Percentiles rank a stretch among this genome's conserved stretches.
Conservation (phyloP, 1,140 invertebrate species). For the Eubasilissa regina region DNA sequence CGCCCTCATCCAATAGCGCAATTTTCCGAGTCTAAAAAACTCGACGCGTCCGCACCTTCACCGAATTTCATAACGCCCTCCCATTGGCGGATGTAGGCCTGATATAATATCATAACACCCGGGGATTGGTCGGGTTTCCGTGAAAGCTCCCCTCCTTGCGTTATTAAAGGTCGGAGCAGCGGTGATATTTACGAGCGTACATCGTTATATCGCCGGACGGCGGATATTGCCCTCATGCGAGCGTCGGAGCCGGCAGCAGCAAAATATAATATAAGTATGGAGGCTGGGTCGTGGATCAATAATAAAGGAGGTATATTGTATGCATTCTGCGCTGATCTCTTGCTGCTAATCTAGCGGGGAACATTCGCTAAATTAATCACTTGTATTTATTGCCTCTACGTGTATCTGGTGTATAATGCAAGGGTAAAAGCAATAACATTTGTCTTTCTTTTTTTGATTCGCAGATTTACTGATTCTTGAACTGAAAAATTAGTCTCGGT, state of each 20-base stretch:
- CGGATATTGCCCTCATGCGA: conserved; percentile 25
- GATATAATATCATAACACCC: conserved; percentile 73
- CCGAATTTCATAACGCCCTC: conserved; percentile 69
- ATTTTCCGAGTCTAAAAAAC: conserved; percentile 53
- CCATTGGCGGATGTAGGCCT: conserved; percentile 68
- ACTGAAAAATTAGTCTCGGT: too few species aligned
- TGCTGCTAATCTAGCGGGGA: conserved; percentile 33
- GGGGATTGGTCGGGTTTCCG: conserved; percentile 65
- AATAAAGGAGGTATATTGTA: conserved; percentile 52
- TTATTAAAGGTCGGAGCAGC: conserved; percentile 70
- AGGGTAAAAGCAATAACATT: not conserved
- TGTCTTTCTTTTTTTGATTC: not conserved
- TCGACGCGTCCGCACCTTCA: conserved; percentile 64
- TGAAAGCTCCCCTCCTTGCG: conserved; percentile 61
- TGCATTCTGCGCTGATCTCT: conserved; percentile 31
- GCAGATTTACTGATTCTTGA: too few species aligned
- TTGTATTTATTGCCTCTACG: conserved; percentile 37
- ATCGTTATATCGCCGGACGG: conserved; percentile 66
- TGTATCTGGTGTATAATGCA: conserved; percentile 40
- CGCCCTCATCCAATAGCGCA: conserved; percentile 58
- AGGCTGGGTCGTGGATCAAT: conserved; percentile 48
- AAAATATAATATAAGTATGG: conserved; percentile 11
- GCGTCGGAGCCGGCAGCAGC: conserved; percentile 12
- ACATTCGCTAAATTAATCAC: conserved; percentile 40
- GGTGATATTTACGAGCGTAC: conserved; percentile 62